Conservation (phyloP, 1,140 invertebrate species). For the Camponotus floridanus region DNA sequence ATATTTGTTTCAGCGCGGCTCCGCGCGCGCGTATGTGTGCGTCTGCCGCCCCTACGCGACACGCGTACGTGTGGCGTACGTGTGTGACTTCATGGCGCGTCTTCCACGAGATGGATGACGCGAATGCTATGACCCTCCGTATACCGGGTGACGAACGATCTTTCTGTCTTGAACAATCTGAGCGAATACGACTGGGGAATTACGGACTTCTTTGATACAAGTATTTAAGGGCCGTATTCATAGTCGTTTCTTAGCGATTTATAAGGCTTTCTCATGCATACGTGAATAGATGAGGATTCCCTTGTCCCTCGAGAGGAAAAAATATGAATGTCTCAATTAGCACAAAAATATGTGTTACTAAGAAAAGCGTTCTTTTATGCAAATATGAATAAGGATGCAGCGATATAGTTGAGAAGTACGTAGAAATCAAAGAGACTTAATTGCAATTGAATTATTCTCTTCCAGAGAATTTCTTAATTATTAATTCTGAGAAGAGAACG, state of each 20-base stretch:
- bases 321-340: not conserved
- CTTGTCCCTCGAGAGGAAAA: not conserved
- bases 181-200: constrained; percentile 34
- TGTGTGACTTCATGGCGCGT: constrained; percentile 45
- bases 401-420: not conserved
- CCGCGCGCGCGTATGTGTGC: not conserved
- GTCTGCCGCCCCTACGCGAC: not conserved
- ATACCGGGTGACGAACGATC: constrained; percentile 61
- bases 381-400: not conserved
- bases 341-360: not conserved
- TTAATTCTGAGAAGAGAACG: not conserved
- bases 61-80: not conserved
- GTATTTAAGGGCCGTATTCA: constrained; percentile 27
- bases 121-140: constrained; percentile 62
- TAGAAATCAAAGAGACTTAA: not conserved
- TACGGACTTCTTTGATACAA: constrained; percentile 32
- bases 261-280: constrained; percentile 38
- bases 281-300: constrained; percentile 15
- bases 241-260: constrained; percentile 30
- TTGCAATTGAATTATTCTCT: not conserved
- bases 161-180: constrained; percentile 43
- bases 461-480: not conserved
- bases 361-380: not conserved
- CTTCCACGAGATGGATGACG: constrained; percentile 71
- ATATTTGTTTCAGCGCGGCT: constrained; percentile 73